Percentiles rank a stretch among this genome's conserved stretches.
Evolutionary conservation across 2,113 vertebrate species (phyloP).

Genomic region (Origma solitaria): DNA sequence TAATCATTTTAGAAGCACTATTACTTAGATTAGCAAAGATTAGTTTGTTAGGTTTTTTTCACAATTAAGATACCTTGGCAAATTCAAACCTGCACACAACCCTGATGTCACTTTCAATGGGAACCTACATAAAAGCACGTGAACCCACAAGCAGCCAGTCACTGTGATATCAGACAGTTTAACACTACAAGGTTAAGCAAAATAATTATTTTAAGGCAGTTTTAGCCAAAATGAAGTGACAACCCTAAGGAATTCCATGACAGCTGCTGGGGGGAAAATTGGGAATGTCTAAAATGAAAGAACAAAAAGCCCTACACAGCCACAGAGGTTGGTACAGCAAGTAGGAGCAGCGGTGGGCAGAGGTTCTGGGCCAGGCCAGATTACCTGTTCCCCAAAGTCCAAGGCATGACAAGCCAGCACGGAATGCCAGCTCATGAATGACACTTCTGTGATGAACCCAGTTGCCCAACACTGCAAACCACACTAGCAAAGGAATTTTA

Average conservation of each 20-base stretch:
- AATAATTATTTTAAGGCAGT: background rate
- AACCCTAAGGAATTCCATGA: background rate
- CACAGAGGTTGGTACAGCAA: fast-evolving
- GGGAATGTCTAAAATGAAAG: background rate
- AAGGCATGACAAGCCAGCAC: background rate
- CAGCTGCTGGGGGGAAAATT: fast-evolving
- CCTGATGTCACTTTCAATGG: background rate
- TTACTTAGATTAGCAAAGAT: background rate
- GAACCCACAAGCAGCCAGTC: background rate
- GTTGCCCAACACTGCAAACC: background rate
- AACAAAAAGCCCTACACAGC: background rate
- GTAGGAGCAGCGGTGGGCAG: background rate
- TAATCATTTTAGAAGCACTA: background rate
- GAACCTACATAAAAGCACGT: background rate
- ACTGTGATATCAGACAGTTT: fast-evolving
- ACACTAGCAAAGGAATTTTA: background rate
- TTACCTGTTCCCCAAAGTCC: background rate
- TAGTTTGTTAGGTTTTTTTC: background rate
- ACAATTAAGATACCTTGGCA: background rate
- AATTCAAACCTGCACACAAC: background rate
- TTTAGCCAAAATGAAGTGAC: background rate
- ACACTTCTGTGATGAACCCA: background rate
- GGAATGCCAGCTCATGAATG: background rate
- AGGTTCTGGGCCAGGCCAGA: background rate
- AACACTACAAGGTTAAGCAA: background rate